These are phyloP conservation scores for Acanthornis magna DNA, from an alignment of 2,797 vertebrate genomes.

Conservation along the genomic window DNA sequence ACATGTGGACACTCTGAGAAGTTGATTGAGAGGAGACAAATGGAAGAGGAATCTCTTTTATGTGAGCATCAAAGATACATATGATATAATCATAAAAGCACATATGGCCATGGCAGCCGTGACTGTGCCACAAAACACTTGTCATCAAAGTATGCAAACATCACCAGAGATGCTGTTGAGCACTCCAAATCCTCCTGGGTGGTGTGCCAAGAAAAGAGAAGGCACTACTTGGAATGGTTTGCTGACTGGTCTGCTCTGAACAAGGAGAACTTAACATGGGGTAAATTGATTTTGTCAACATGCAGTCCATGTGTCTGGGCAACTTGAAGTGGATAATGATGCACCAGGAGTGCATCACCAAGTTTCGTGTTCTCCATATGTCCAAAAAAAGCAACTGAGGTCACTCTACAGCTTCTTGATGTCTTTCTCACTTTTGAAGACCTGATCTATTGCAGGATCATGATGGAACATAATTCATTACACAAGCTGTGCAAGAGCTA, in stretches of 20 bases:
- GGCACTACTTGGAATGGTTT: not conserved
- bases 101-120: accelerated
- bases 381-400: not conserved
- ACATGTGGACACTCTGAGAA: not conserved
- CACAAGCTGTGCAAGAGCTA: not conserved
- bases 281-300: not conserved
- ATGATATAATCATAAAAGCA: not conserved
- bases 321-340: not conserved
- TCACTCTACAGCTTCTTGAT: not conserved
- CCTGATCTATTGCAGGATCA: not conserved
- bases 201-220: not conserved
- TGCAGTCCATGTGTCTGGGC: not conserved
- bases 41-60: not conserved
- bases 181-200: not conserved
- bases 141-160: not conserved
- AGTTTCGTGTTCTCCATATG: not conserved
- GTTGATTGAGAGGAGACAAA: not conserved
- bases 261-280: not conserved
- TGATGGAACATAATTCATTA: not conserved
- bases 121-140: accelerated
- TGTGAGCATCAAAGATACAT: accelerated
- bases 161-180: not conserved
- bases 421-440: not conserved
- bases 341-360: not conserved
- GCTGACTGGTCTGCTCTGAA: not conserved